These are phyloP conservation scores for Exocentrus adspersus DNA, from an alignment of 2,888 invertebrate species.

Conservation along the genomic window DNA sequence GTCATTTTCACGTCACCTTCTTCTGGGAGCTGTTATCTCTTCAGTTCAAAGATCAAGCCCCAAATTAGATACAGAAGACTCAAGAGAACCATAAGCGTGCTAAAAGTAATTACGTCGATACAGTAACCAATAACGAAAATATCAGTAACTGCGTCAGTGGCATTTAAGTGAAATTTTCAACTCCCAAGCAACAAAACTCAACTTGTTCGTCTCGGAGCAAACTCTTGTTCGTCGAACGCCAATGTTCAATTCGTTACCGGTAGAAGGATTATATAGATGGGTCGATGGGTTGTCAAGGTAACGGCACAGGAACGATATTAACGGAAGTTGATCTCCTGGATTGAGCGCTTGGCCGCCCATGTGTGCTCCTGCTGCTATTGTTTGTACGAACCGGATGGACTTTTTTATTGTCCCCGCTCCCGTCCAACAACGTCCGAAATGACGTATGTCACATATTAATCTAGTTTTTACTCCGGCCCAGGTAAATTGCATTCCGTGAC, in stretches of 20 bases:
- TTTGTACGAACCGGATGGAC: conserved; percentile 51
- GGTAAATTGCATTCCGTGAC: conserved; percentile 19
- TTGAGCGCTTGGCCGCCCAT: conserved; percentile 51
- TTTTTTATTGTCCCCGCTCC: conserved; percentile 40
- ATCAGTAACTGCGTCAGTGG: too few relatives aligned
- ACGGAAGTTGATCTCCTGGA: conserved; percentile 50
- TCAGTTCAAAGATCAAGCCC: too few relatives aligned
- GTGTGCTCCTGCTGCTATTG: conserved; percentile 50
- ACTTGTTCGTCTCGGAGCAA: too few relatives aligned
- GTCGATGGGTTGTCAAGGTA: conserved; percentile 48
- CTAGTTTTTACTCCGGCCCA: conserved; percentile 16
- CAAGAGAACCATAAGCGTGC: too few relatives aligned
- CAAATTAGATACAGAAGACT: too few relatives aligned
- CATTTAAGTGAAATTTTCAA: too few relatives aligned
- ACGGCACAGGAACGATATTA: conserved; percentile 49
- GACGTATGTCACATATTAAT: conserved; percentile 27
- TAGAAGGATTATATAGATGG: conserved; percentile 19
- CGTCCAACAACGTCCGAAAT: conserved; percentile 26
- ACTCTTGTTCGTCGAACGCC: background rate
- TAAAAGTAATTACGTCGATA: too few relatives aligned
- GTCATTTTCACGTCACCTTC: too few relatives aligned
- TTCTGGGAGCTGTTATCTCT: too few relatives aligned
- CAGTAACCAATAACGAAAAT: too few relatives aligned
- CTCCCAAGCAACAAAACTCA: too few relatives aligned
- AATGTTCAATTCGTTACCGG: conserved; percentile 17